A percentile compares a stretch with the other conserved stretches of the same genome.
Conservation (phyloP, 2,888 invertebrate genomes). For the Xestobium rufovillosum region DNA sequence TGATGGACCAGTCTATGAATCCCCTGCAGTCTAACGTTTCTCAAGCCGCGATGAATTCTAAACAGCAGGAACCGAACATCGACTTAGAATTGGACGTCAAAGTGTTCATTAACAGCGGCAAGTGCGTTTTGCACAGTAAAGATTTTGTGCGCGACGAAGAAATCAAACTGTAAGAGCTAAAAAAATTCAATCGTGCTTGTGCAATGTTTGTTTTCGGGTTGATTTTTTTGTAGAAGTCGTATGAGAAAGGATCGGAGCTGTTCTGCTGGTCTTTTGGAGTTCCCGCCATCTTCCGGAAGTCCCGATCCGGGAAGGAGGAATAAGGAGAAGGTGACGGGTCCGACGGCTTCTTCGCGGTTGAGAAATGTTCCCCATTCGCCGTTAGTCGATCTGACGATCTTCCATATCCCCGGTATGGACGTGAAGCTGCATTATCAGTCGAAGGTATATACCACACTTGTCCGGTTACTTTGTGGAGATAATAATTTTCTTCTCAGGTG, state of each 20-base stretch:
- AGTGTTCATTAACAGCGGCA: constrained; percentile 92
- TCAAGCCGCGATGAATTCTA: no score
- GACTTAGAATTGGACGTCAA: constrained; percentile 95
- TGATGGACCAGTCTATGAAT: no score
- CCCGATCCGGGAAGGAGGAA: constrained; percentile 40
- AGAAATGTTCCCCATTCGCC: constrained; percentile 40
- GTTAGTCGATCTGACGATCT: constrained; percentile 73
- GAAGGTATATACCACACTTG: constrained; percentile 23
- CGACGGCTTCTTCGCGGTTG: constrained; percentile 35
- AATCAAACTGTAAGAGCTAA: constrained; percentile 45
- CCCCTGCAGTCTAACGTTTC: no score
- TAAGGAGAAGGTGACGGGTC: constrained; percentile 37
- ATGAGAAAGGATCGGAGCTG: constrained; percentile 64
- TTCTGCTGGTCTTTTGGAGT: constrained; percentile 41
- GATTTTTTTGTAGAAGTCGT: constrained; percentile 39
- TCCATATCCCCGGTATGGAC: constrained; percentile 85
- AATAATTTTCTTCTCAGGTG: constrained; percentile 20
- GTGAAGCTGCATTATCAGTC: constrained; percentile 49
- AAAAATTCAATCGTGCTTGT: no score
- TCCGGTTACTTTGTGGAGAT: neutral
- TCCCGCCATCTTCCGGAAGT: constrained; percentile 35
- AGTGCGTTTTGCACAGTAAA: constrained; percentile 93
- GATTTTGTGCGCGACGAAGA: constrained; percentile 64
- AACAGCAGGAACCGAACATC: constrained; percentile 80
- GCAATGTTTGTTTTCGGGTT: constrained; percentile 8